Evolutionary conservation across 2,113 vertebrate genomes (phyloP), one percentile per base, ranked within the genome.

Genomic region (Smithornis capensis): DNA sequence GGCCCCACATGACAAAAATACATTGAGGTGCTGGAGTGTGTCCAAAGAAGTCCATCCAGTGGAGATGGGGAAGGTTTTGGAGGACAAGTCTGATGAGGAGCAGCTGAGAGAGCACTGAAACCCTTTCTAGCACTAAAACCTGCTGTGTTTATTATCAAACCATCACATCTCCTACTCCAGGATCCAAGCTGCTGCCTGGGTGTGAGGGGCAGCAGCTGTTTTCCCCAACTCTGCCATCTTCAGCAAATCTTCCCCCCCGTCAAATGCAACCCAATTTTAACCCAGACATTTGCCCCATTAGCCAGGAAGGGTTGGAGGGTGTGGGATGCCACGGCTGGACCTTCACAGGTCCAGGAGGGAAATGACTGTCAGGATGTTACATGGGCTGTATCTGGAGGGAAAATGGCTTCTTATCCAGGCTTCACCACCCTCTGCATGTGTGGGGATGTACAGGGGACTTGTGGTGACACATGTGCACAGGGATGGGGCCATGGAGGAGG

Each of bases 391-490:
- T 19, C 22, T n/a, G 16, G 15, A 49, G 28, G 10, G 2, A 1
- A 22, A 42, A 7, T 1, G 8, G 17, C 18, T 86, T 37, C 16
- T 38, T 14, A 63, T 57, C 55, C 1, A 9, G 62, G 10, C 23
- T 83, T 53, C 1, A 12, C 38, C 3, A 0, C 29, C 29, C 19
- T 89, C 19, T 0, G 0, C 0, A 2, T 0, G 0, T 28, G 14
- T 0, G 3, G 42, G 45, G 60, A 21, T 18, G 29, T 8, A 0
- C 2, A 21, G 23, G 55, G 78, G 40, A 12, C 2, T 3, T 2
- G 16, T 52, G 71, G 35, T 63, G 49, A 6, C 0, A 0, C 10
- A 3, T 2, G 19, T 29, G 62, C 42, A 4, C 0, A 0, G 53
- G 19, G 59, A 23, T 9, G 19, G 52, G 50, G 50, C 57, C 0